Evolutionary conservation across 2,888 invertebrate species (phyloP), one percentile per base, ranked within the genome.

Genomic region (Cheilosia impressa): DNA sequence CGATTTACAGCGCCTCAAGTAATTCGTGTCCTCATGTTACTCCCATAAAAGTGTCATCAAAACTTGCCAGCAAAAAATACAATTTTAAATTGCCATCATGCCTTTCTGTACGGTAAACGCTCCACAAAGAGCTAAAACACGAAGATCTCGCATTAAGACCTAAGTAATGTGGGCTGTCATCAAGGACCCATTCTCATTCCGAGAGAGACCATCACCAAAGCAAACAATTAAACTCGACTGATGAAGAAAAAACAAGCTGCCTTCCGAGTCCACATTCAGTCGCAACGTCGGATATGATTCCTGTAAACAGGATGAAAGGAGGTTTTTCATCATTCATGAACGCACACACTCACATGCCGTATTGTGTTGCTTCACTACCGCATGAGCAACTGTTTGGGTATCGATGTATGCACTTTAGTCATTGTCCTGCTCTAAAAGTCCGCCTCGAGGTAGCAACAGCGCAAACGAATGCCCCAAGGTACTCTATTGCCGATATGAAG

Each of bases 171-270:
- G 50, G 52, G 81, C 77, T 52, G 52, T 38, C 62, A 81, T 53
- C 58, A 77, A 66, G 55, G 66, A 55, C 10, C 4, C 72, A 55
- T 82, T 10, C 43, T 2, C 6, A 15, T 38, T 38, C 10, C 38
- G 22, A 34, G 47, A 34, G 50, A 55, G 24, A 41, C 52, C 50
- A 38, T 13, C 52, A 41, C 60, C 45, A 63, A 38, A 53, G 63
- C 73, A 82, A 68, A 83, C 72, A 83, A 83, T 83, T 83, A 78
- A 78, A 60, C 53, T 66, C 65, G 43, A 38, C 77, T 60, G 71
- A 71, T 71, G 71, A 55, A 24, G 22, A 55, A 69, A 60, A 15
- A 60, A 62, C 41, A 62, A 13, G 9, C 41, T 22, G 10, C 58
- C 34, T 73, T 66, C 53, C 19, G 58, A 73, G 47, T 76, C 34